Percentiles rank a stretch among this genome's conserved stretches.
Conservation (phyloP, 1,140 invertebrate species). For the Teleopsis dalmanni region DNA sequence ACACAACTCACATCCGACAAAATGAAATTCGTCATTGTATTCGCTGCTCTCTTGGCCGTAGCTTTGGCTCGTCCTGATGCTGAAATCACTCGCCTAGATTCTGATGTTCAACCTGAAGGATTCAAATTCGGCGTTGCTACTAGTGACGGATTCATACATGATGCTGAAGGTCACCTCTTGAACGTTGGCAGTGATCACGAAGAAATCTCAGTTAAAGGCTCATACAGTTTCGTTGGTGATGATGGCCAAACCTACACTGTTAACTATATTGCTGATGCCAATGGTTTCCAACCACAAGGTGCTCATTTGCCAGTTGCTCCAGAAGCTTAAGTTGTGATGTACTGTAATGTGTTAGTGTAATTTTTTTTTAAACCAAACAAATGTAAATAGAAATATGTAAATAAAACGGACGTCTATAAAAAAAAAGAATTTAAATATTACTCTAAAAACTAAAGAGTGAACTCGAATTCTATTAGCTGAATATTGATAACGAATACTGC, state of each 20-base stretch:
- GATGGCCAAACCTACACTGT: slow-evolving; percentile 50
- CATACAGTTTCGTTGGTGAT: slow-evolving; percentile 54
- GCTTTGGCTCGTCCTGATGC: slow-evolving; percentile 12
- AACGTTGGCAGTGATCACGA: slow-evolving; percentile 50
- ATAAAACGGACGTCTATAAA: too few relatives aligned
- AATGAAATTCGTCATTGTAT: slow-evolving; percentile 33
- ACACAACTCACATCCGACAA: slow-evolving; percentile 8
- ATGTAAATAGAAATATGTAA: too few relatives aligned
- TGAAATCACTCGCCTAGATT: slow-evolving; percentile 20
- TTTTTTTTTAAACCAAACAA: too few relatives aligned
- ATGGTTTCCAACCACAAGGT: slow-evolving; percentile 53
- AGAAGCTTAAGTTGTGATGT: too few relatives aligned
- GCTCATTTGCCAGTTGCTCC: slow-evolving; percentile 56
- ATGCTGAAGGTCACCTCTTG: slow-evolving; percentile 56
- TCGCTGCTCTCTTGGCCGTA: slow-evolving; percentile 24
- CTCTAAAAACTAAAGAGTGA: too few relatives aligned
- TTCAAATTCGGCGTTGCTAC: slow-evolving; percentile 54
- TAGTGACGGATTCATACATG: slow-evolving; percentile 57
- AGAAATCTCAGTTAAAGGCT: slow-evolving; percentile 51
- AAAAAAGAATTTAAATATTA: too few relatives aligned
- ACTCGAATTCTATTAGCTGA: too few relatives aligned
- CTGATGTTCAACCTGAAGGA: slow-evolving; percentile 33
- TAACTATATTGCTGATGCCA: slow-evolving; percentile 50
- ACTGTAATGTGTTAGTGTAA: too few relatives aligned
- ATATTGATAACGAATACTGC: too few relatives aligned